Base-by-base conservation (phyloP, 2,888 invertebrate genomes). In the Hyppa rectilinea region DNA sequence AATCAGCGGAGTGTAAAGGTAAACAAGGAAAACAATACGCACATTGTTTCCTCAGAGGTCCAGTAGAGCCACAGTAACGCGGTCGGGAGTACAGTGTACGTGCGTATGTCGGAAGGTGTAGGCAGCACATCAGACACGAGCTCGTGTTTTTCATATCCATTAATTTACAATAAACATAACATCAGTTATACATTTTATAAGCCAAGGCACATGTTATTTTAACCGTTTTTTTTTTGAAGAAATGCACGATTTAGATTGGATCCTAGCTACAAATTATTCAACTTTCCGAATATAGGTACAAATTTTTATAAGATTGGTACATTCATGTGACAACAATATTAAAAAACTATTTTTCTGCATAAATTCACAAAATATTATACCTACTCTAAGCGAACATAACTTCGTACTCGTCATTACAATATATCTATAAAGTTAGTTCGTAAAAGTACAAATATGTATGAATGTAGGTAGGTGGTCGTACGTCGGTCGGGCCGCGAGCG, bases 201-300 rank as follows among this genome's bases (percentile, higher is more conserved):
- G 95, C 95, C 95, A 96, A 96, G 95, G 95, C 95, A 96, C 95
- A 94, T 95, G 92, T 94, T 87, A 91, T 90, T 92, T 92, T 89
- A 61, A 93, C 89, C 89, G 89, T 90, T 92, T 91, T 82, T 92
- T 92, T 91, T 91, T 93, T 94, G 90, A 95, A 96, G 95, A 94
- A 92, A 92, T 93, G 90, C 90, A 92, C 93, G 92, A 92, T 92
- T 92, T 94, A 95, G 95, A 96, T 96, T 96, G 93, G 92, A 96
- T 95, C 95, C 95, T 96, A 96, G 91, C 95, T 96, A 96, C 92
- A 93, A 94, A 94, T 95, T 94, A 95, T 94, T 91, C 95, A 95
- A 96, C 95, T 96, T 96, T 95, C 95, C 95, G 95, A 95, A 94
- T 94, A 94, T 93, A 94, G 94, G 94, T 95, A 95, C 95, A 94